Conservation (phyloP, 2,113 vertebrate genomes). For the Nycticebus coucang region DNA sequence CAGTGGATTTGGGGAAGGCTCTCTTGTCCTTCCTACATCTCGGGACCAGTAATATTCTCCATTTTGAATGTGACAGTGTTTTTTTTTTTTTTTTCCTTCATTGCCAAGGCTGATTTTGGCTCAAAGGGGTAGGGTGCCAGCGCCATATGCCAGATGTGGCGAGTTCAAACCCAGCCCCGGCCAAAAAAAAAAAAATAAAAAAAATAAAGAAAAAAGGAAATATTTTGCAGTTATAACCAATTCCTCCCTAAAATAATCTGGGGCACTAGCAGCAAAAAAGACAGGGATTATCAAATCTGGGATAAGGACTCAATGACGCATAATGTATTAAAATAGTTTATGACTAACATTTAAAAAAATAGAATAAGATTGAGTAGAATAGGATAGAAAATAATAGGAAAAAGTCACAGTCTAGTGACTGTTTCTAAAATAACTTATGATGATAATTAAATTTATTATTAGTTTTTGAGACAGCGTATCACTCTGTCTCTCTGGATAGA, state of each 20-base stretch:
- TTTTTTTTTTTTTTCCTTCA: neutral
- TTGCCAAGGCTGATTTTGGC: neutral
- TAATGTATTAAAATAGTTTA: neutral
- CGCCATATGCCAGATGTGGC: too few relatives aligned
- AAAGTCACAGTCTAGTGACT: neutral
- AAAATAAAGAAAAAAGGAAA: neutral
- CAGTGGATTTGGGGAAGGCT: neutral
- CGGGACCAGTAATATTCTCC: neutral
- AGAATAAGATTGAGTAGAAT: neutral
- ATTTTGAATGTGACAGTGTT: neutral
- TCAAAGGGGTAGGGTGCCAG: too few relatives aligned
- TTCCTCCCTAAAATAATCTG: neutral
- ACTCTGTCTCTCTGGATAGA: too few relatives aligned
- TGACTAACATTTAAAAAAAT: neutral
- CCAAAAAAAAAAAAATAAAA: too few relatives aligned
- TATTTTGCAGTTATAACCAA: neutral
- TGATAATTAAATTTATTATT: neutral
- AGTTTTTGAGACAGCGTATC: too few relatives aligned
- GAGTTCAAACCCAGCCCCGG: too few relatives aligned
- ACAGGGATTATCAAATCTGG: neutral
- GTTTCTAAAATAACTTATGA: neutral
- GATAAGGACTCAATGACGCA: neutral
- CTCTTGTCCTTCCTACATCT: neutral
- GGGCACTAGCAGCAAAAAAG: neutral
- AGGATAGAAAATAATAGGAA: neutral